Conservation (phyloP, 2,888 invertebrate genomes). For the Diarsia rubi region DNA sequence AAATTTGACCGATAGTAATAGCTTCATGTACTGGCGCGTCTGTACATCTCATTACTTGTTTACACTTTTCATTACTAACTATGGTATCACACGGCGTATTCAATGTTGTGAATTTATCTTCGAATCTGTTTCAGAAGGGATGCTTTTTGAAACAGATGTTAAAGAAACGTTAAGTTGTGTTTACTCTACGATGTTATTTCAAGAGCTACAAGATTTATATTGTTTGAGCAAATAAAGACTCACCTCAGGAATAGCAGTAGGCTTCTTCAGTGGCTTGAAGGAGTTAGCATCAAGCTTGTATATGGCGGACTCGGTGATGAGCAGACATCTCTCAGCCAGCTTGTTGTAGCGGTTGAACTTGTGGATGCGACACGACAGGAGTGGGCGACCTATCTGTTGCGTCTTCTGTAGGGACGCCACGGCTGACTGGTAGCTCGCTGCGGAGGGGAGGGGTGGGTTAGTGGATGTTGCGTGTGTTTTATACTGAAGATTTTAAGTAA, state of each 20-base stretch:
- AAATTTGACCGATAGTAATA: too few relatives aligned
- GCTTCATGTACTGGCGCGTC: too few relatives aligned
- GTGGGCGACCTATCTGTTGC: slow-evolving; percentile 81
- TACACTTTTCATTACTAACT: background rate
- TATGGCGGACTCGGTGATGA: slow-evolving; percentile 95
- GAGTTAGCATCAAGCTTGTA: slow-evolving; percentile 97
- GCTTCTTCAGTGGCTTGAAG: slow-evolving; percentile 96
- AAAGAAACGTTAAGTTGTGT: too few relatives aligned
- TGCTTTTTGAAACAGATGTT: too few relatives aligned
- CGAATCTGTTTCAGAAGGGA: too few relatives aligned
- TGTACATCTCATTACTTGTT: background rate
- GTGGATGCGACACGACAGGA: slow-evolving; percentile 93
- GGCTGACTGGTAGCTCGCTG: slow-evolving; percentile 81
- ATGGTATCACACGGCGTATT: background rate
- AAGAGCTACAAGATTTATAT: background rate
- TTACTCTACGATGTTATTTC: background rate
- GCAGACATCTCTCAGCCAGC: slow-evolving; percentile 96
- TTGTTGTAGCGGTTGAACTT: slow-evolving; percentile 94
- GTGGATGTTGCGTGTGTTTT: background rate
- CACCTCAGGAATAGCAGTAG: slow-evolving; percentile 95
- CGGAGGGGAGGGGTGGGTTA: fast-evolving
- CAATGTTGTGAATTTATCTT: too few relatives aligned
- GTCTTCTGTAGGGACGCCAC: slow-evolving; percentile 78
- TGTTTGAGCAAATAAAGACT: slow-evolving; percentile 21
- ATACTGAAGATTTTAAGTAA: background rate